Evolutionary conservation across 2,888 invertebrate species (phyloP).

Genomic region (Lampropteryx suffumata): DNA sequence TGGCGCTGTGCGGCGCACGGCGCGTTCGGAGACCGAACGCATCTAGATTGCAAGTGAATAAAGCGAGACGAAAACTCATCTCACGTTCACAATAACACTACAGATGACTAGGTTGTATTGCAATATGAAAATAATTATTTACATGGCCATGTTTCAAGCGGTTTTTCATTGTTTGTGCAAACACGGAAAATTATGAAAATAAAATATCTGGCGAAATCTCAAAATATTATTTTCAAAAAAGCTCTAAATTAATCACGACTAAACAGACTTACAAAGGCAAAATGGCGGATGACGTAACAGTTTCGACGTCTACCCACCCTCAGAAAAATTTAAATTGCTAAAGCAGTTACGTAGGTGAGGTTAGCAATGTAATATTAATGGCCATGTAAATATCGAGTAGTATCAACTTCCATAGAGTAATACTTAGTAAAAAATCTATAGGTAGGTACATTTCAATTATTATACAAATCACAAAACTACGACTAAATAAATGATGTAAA

Average conservation of each 20-base stretch:
- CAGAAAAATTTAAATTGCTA: too few relatives aligned
- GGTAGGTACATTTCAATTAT: constrained; percentile 46
- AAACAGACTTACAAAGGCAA: too few relatives aligned
- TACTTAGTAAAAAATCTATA: constrained; percentile 56
- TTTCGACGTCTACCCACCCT: too few relatives aligned
- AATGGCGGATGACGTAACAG: too few relatives aligned
- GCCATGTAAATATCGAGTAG: constrained; percentile 29
- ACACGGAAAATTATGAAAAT: too few relatives aligned
- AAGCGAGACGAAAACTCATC: constrained; percentile 47
- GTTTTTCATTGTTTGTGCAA: too few relatives aligned
- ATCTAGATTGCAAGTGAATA: constrained; percentile 25
- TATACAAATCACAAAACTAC: constrained; percentile 68
- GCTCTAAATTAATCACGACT: too few relatives aligned
- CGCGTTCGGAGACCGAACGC: constrained; percentile 31
- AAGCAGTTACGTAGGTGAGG: too few relatives aligned
- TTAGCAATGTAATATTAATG: constrained; percentile 6
- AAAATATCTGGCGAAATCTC: too few relatives aligned
- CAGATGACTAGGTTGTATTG: constrained; percentile 52
- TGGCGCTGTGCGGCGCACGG: constrained; percentile 26
- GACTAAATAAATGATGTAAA: constrained; percentile 60
- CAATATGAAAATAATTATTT: constrained; percentile 38
- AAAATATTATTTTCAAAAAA: too few relatives aligned
- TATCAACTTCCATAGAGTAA: constrained; percentile 42
- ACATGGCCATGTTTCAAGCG: constrained; percentile 18
- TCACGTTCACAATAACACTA: constrained; percentile 59